Conservation (phyloP, 2,113 vertebrate genomes). For the Emydura subglobosa region DNA sequence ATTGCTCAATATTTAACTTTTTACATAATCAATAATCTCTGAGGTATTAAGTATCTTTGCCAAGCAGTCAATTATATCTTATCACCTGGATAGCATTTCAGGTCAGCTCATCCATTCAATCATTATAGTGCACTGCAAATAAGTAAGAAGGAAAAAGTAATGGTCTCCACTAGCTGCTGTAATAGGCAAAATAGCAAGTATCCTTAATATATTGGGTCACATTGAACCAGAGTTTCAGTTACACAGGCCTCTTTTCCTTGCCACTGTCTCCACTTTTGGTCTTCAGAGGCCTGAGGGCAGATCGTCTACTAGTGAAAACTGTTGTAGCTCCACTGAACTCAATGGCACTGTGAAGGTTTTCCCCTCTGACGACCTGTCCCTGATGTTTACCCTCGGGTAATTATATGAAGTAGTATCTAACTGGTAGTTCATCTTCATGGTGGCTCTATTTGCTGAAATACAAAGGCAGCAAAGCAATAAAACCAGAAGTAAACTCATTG, state of each 20-base stretch:
- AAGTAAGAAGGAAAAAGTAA: conserved; percentile 7
- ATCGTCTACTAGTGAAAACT: background rate
- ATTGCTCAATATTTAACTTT: background rate
- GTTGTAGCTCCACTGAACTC: background rate
- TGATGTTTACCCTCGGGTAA: background rate
- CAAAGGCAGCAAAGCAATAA: rapidly evolving
- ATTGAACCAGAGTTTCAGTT: background rate
- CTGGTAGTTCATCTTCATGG: background rate
- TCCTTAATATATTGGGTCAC: background rate
- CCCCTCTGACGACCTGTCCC: background rate
- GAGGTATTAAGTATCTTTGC: background rate
- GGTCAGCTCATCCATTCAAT: background rate
- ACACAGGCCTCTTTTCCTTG: background rate
- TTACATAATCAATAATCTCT: rapidly evolving
- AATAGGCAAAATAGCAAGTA: conserved; percentile 19
- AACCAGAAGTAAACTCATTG: background rate
- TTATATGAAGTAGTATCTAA: background rate
- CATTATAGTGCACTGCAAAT: background rate
- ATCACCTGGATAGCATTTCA: background rate
- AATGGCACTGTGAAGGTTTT: background rate
- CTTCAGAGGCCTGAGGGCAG: background rate
- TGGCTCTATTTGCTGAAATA: background rate
- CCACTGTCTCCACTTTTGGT: background rate
- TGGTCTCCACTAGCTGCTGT: background rate
- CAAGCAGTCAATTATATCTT: background rate